phyloP scores from a whole-genome alignment of 2,113 vertebrate genomes.

The Numenius arquata region DNA sequence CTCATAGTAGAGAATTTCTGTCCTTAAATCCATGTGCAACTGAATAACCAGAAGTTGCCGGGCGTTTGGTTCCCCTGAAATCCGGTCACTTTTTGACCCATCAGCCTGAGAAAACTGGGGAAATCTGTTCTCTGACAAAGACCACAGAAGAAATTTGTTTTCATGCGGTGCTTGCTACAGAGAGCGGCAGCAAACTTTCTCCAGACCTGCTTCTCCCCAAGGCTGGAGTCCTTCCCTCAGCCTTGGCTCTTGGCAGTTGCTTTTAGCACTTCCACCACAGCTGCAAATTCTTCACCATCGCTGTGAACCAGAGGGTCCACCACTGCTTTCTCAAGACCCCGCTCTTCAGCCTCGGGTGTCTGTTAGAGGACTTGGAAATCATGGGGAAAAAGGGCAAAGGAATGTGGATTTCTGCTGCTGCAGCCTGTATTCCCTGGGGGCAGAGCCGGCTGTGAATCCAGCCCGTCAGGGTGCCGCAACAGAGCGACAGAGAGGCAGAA shows the following conservation, averaged over 20 bases:
- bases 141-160: background rate
- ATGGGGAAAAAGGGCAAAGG: fast-evolving
- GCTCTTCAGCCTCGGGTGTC: background rate
- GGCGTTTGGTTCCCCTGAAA: background rate
- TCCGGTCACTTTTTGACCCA: background rate
- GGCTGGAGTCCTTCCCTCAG: background rate
- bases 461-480: fast-evolving
- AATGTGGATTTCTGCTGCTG: background rate
- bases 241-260: background rate
- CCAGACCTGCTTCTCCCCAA: background rate
- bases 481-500: background rate
- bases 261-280: background rate
- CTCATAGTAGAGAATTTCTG: too few relatives aligned
- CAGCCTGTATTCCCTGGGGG: background rate
- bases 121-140: background rate
- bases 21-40: background rate
- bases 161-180: background rate
- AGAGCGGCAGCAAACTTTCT: background rate
- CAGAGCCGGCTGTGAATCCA: fast-evolving
- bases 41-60: fast-evolving
- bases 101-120: background rate
- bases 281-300: background rate
- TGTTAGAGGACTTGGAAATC: background rate
- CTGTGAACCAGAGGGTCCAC: background rate
- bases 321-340: background rate